Conservation (phyloP, 1,140 invertebrate species). For the Cotesia glomerata region DNA sequence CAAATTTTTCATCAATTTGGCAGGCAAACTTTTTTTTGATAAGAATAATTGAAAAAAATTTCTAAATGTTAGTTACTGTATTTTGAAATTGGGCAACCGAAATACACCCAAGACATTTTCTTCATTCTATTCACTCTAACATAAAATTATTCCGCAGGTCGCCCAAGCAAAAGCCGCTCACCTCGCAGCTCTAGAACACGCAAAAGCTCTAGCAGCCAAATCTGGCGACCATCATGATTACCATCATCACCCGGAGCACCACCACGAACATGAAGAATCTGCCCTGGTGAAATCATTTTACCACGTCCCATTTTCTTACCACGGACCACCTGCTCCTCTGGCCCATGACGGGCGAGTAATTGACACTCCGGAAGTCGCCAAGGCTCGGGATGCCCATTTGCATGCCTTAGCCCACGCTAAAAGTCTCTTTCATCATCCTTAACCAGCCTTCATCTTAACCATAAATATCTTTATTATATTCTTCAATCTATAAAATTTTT, state of each 20-base stretch:
- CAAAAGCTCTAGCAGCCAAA: constrained; percentile 30
- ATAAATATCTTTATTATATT: background rate
- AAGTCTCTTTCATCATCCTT: constrained; percentile 24
- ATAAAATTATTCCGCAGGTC: constrained; percentile 31
- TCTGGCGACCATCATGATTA: constrained; percentile 24
- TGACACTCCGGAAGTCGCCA: constrained; percentile 59
- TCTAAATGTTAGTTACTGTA: no score
- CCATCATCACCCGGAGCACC: constrained; percentile 41
- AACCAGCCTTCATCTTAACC: background rate
- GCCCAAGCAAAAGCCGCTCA: constrained; percentile 54
- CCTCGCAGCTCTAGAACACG: constrained; percentile 48
- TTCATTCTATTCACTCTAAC: no score
- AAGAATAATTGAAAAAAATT: no score
- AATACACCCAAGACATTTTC: no score
- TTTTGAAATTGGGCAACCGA: no score
- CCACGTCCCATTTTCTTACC: constrained; percentile 31
- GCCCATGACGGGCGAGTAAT: constrained; percentile 42
- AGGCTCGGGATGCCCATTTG: constrained; percentile 51
- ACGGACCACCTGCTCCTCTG: constrained; percentile 39
- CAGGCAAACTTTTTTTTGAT: no score
- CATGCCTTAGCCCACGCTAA: constrained; percentile 48
- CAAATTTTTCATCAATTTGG: no score
- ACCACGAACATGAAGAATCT: constrained; percentile 50
- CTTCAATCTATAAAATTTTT: background rate
- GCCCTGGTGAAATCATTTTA: constrained; percentile 42